Evolutionary conservation across 1,140 invertebrate genomes (phyloP), one percentile per base, ranked within the genome.

Genomic region (Tetragonula clypearis): DNA sequence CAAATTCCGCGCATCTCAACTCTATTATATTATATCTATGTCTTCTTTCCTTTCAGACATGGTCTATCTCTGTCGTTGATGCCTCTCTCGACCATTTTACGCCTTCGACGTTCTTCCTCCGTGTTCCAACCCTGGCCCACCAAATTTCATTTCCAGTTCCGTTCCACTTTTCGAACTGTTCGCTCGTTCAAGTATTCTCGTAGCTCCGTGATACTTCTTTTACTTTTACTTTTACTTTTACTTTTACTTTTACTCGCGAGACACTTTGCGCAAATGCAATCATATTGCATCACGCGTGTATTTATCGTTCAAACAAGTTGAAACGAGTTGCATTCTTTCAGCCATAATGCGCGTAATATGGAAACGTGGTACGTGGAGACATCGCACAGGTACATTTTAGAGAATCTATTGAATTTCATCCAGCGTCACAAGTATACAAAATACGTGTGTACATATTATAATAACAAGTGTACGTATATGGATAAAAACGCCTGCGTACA

Each of bases 1-100:
- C 60, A 86, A 85, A 88, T 87, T 86, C 79, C 85, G 55, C 65
- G 79, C 74, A 23, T 68, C 60, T 62, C 72, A 41, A 49, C 8
- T 49, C 14, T 72, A 6, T 14, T 30, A 30, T 1, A 30, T 30
- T 1, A 30, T 30, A 72, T 49, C 41, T 19, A 11, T 35, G 12
- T 55, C 11, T 26, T 19, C 19, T 17, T 15, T 3, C 17, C 19
- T 17, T 5, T 3, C 17, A 21, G 26, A 68, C 2, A 19, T 0
- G 15, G 30, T 35, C 30, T 30, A 1, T 30, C 30, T 30, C 30
- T 17, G 8, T 19, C 9, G 15, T 35, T 35, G 2, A 2, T n/a
- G 6, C 66, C 9, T 4, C 21, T 21, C 14, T 19, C 17, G 35
- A 35, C 9, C 21, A 14, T 71, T 41, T 41, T 23, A 23, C 35